Evolutionary conservation across 2,797 vertebrate genomes (phyloP).

Genomic region (Takifugu ocellatus): DNA sequence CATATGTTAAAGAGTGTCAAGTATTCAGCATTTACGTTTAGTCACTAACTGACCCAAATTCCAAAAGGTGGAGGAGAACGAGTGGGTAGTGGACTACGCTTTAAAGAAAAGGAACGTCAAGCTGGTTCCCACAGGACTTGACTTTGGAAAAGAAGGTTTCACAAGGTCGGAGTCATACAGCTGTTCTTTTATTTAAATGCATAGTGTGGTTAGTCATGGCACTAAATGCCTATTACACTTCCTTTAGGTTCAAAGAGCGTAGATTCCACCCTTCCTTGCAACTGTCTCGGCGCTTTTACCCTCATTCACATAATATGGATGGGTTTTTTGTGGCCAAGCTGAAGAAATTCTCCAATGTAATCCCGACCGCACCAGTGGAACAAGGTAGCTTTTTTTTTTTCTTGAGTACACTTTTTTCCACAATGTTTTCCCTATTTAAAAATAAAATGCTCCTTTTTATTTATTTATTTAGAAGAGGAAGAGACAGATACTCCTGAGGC

Average conservation of each 20-base stretch:
- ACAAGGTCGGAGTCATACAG: conserved; percentile 75
- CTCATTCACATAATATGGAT: conserved; percentile 97
- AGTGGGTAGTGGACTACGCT: conserved; percentile 98
- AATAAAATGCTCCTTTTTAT: conserved; percentile 8
- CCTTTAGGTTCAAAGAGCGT: conserved; percentile 84
- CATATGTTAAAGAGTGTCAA: neutral
- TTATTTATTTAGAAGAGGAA: conserved; percentile 46
- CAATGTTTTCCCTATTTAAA: neutral
- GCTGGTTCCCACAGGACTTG: conserved; percentile 89
- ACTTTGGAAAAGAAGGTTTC: conserved; percentile 97
- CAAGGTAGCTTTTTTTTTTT: conserved; percentile 53
- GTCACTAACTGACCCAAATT: conserved; percentile 16
- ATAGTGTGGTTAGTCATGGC: conserved; percentile 4
- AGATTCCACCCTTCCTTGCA: conserved; percentile 90
- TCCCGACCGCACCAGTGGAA: conserved; percentile 74
- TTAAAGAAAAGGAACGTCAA: conserved; percentile 96
- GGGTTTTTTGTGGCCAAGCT: conserved; percentile 97
- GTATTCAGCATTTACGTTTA: neutral
- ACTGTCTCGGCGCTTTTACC: conserved; percentile 87
- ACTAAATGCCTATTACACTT: neutral
- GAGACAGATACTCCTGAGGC: conserved; percentile 46
- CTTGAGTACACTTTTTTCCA: neutral
- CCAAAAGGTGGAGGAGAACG: conserved; percentile 92
- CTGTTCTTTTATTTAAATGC: neutral
- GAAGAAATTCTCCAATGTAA: conserved; percentile 91